phyloP scores from a whole-genome alignment of 2,888 invertebrate species.

The Petrolisthes cinctipes region DNA sequence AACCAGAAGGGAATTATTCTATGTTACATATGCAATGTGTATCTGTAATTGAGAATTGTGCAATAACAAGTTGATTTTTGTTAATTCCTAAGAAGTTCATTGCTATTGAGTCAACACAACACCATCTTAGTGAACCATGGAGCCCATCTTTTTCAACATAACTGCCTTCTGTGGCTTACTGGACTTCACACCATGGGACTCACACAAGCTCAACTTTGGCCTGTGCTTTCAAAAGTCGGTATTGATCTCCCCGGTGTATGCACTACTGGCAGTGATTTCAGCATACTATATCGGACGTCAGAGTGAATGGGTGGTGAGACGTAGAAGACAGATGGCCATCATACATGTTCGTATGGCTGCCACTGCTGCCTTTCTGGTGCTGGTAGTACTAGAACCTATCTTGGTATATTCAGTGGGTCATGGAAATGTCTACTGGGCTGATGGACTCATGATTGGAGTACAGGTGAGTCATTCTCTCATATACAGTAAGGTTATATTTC shows the following conservation, averaged over 20 bases:
- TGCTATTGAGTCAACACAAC: not conserved
- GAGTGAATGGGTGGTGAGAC: conserved; percentile 76
- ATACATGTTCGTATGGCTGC: conserved; percentile 75
- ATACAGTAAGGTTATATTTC: too few species aligned
- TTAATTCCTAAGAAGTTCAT: not conserved
- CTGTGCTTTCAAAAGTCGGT: conserved; percentile 88
- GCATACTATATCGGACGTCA: conserved; percentile 84
- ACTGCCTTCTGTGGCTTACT: conserved; percentile 57
- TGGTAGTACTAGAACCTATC: conserved; percentile 42
- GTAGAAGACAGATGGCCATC: conserved; percentile 76
- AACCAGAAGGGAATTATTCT: not conserved
- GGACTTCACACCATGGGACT: conserved; percentile 79
- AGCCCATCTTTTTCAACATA: conserved; percentile 44
- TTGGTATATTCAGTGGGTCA: conserved; percentile 43
- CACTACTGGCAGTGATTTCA: conserved; percentile 82
- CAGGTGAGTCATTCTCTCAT: conserved; percentile 42
- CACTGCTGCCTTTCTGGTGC: conserved; percentile 25
- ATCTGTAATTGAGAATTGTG: not conserved
- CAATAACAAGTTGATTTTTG: not conserved
- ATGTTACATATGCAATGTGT: too few species aligned
- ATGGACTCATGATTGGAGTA: conserved; percentile 47
- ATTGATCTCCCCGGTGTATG: conserved; percentile 79
- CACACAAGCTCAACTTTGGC: conserved; percentile 80
- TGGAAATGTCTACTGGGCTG: conserved; percentile 56
- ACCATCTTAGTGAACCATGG: conserved; percentile 3